Evolutionary conservation across 2,113 vertebrate genomes (phyloP).

Genomic region (Holacanthus passer): DNA sequence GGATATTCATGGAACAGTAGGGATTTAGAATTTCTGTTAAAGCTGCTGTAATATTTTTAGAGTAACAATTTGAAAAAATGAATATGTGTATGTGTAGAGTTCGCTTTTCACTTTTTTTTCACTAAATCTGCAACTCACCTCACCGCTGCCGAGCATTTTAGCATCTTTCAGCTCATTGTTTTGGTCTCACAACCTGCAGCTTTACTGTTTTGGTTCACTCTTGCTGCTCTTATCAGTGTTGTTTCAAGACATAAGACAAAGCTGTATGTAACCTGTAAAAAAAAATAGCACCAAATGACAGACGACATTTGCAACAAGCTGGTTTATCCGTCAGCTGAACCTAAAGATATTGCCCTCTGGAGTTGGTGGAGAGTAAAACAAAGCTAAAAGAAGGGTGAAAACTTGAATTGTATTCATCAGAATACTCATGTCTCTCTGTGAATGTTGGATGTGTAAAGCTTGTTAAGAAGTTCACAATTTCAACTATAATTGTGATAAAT

Average conservation of each 20-base stretch:
- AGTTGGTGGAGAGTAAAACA: background rate
- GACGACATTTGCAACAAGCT: background rate
- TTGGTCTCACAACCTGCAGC: background rate
- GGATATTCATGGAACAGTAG: background rate
- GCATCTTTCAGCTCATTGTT: background rate
- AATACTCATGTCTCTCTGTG: background rate
- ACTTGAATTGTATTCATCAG: background rate
- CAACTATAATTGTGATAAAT: background rate
- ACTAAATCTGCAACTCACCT: background rate
- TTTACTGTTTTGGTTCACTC: background rate
- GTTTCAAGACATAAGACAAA: background rate
- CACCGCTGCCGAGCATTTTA: background rate
- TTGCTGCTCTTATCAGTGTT: background rate
- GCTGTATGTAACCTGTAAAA: background rate
- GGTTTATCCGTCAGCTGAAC: background rate
- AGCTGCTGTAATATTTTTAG: background rate
- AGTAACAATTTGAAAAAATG: background rate
- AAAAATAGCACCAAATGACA: background rate
- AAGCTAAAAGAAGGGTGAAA: background rate
- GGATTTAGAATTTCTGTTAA: background rate
- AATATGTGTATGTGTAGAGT: background rate
- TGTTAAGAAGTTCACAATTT: background rate
- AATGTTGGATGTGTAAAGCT: background rate
- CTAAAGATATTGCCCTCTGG: background rate
- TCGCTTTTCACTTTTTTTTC: no score